Percentiles rank a stretch among this genome's conserved stretches.
Conservation (phyloP, 2,797 vertebrate species). For the Pteropus rufus region DNA sequence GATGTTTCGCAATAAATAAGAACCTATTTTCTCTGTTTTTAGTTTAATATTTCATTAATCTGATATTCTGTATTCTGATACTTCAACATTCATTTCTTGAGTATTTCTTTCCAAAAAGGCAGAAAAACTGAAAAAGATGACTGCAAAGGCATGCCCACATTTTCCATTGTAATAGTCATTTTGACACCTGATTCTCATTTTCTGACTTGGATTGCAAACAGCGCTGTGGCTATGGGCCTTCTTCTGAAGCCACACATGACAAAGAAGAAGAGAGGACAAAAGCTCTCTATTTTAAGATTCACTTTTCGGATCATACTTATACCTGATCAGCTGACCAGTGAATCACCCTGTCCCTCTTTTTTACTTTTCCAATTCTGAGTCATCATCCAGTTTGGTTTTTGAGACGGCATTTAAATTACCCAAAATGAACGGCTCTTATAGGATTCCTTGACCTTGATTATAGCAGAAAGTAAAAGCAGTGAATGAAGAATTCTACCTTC, state of each 20-base stretch:
- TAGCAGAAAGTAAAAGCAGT: not conserved
- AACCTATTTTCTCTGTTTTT: not conserved
- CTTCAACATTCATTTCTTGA: not conserved
- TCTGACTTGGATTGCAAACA: not conserved
- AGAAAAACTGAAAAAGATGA: not conserved
- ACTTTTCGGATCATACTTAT: not conserved
- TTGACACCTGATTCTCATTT: slow-evolving; percentile 1
- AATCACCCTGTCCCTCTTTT: not conserved
- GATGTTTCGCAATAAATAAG: not conserved
- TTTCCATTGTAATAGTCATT: not conserved
- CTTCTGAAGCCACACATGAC: not conserved
- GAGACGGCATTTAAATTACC: not conserved
- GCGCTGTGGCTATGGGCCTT: not conserved
- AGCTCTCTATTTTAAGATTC: not conserved
- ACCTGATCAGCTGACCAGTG: not conserved
- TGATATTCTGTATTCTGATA: not conserved
- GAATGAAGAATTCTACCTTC: not conserved
- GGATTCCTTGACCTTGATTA: not conserved
- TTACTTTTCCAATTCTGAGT: not conserved
- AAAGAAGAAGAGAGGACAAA: not conserved
- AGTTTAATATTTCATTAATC: not conserved
- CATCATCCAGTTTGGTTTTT: not conserved
- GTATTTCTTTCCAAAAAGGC: not conserved
- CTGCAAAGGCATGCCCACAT: not conserved
- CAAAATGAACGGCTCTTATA: not conserved